phyloP scores from a whole-genome alignment of 2,888 invertebrate species.

The Onchidella celtica region DNA sequence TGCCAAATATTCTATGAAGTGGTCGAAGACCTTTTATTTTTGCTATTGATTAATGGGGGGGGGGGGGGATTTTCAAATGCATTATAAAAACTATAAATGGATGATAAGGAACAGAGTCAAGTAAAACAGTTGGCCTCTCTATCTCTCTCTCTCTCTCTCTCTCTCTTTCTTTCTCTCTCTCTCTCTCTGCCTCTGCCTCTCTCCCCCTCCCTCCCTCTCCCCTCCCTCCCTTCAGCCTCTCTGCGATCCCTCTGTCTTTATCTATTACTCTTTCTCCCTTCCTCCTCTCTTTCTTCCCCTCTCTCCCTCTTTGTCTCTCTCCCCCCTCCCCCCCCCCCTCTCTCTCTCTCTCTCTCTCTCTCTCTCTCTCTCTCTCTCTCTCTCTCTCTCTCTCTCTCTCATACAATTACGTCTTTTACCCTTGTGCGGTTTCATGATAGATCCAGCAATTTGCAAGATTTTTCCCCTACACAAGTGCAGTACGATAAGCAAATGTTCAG shows the following conservation, averaged over 20 bases:
- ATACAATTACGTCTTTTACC: no score
- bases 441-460: no score
- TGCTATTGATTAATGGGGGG: no score
- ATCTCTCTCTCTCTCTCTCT: not conserved
- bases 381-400: conserved; percentile 22
- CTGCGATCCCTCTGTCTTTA: not conserved
- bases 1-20: no score
- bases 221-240: not conserved
- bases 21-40: no score
- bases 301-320: not conserved
- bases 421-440: no score
- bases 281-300: conserved; percentile 11
- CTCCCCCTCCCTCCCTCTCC: not conserved
- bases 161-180: not conserved
- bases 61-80: no score
- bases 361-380: conserved; percentile 23
- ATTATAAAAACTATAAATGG: no score
- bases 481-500: no score
- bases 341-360: not conserved
- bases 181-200: not conserved
- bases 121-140: no score
- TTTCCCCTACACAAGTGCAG: no score
- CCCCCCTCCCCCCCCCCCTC: not conserved
- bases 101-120: no score
- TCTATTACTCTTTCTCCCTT: not conserved